These are phyloP conservation scores for Desmodus rotundus DNA, from an alignment of 2,113 vertebrate species.

Conservation along the genomic window DNA sequence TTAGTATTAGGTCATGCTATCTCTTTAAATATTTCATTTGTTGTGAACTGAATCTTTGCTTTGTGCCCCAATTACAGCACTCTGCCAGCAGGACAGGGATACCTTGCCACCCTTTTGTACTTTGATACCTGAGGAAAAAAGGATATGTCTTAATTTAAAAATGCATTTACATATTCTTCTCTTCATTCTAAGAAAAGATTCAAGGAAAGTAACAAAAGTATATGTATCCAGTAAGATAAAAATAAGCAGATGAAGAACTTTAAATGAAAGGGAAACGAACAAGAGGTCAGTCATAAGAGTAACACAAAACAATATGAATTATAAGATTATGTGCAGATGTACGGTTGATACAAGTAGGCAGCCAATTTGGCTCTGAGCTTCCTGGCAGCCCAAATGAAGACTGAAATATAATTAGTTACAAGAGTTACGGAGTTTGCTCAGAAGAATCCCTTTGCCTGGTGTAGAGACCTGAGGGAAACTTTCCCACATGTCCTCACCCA, in stretches of 20 bases:
- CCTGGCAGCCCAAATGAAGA: constrained; percentile 15
- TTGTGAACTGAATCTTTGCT: background rate
- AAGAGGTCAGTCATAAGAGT: background rate
- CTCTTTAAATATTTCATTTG: background rate
- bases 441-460: background rate
- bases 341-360: background rate
- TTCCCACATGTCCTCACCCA: background rate
- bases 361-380: background rate
- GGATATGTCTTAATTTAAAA: background rate
- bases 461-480: background rate
- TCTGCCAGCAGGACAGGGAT: background rate
- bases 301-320: background rate
- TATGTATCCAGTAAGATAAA: background rate
- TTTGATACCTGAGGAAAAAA: background rate
- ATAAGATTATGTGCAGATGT: background rate
- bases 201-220: background rate
- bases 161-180: background rate
- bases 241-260: background rate
- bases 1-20: background rate
- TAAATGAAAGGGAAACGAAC: background rate
- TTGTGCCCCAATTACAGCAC: background rate
- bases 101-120: background rate
- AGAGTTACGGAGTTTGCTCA: background rate
- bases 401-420: background rate
- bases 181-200: background rate